A percentile compares a stretch with the other conserved stretches of the same genome.
phyloP scores from a whole-genome alignment of 2,113 vertebrate species.

The Strix uralensis region DNA sequence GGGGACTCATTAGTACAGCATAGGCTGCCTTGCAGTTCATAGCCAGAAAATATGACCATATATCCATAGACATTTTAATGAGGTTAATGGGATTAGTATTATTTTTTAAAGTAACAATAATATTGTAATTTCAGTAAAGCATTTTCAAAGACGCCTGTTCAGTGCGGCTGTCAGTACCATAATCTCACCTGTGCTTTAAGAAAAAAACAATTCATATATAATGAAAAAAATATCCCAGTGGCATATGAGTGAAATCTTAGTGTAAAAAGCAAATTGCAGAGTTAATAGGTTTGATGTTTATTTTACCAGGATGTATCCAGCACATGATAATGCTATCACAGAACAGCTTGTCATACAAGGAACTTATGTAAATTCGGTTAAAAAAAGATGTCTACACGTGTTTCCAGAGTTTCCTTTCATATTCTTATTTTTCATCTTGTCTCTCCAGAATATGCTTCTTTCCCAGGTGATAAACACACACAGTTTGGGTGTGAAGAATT shows the following conservation, averaged over 20 bases:
- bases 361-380: background rate
- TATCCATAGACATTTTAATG: conserved; percentile 23
- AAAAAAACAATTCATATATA: background rate
- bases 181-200: background rate
- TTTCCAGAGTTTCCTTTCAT: background rate
- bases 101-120: conserved; percentile 5
- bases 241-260: background rate
- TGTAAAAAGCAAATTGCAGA: background rate
- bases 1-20: background rate
- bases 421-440: background rate
- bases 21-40: background rate
- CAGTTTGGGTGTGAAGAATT: background rate
- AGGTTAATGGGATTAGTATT: conserved; percentile 37
- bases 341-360: background rate
- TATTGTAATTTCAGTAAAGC: background rate
- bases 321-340: background rate
- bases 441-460: background rate
- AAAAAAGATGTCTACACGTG: background rate
- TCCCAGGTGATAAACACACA: background rate
- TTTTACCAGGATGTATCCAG: background rate
- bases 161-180: background rate
- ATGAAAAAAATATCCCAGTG: background rate
- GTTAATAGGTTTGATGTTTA: background rate
- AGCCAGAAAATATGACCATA: background rate
- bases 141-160: background rate